Evolutionary conservation across 2,113 vertebrate genomes (phyloP).

Genomic region (Oncorhynchus tshawytscha): DNA sequence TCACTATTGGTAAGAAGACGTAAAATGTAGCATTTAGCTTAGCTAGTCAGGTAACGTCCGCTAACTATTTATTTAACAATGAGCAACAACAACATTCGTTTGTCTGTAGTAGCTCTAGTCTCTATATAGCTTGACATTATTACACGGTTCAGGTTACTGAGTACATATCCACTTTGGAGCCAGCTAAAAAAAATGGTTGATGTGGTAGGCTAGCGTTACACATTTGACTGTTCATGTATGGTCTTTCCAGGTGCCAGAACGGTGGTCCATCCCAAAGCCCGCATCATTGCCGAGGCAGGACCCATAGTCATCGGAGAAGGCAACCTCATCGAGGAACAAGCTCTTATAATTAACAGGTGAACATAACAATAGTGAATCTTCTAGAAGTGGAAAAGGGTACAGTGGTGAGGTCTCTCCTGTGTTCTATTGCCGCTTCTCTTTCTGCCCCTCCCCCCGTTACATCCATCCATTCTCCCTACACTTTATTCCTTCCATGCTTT

Average conservation of each 20-base stretch:
- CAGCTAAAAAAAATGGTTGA: not conserved
- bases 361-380: not conserved
- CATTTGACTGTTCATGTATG: not conserved
- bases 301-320: constrained; percentile 96
- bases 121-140: not conserved
- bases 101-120: not conserved
- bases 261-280: constrained; percentile 94
- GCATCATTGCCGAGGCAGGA: constrained; percentile 93
- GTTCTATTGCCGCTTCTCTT: not conserved
- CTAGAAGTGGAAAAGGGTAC: not conserved
- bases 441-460: not conserved
- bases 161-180: not conserved
- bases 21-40: not conserved
- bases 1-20: constrained; percentile 88
- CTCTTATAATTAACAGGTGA: constrained; percentile 90
- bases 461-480: too few species aligned
- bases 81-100: not conserved
- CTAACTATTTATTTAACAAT: not conserved
- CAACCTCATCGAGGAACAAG: constrained; percentile 97
- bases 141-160: not conserved
- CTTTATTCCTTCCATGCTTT: not conserved
- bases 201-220: too few species aligned
- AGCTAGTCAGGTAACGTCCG: not conserved
- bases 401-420: not conserved
- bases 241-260: constrained; percentile 82